Conservation (phyloP, 2,888 invertebrate genomes). For the Stenotaenia linearis region DNA sequence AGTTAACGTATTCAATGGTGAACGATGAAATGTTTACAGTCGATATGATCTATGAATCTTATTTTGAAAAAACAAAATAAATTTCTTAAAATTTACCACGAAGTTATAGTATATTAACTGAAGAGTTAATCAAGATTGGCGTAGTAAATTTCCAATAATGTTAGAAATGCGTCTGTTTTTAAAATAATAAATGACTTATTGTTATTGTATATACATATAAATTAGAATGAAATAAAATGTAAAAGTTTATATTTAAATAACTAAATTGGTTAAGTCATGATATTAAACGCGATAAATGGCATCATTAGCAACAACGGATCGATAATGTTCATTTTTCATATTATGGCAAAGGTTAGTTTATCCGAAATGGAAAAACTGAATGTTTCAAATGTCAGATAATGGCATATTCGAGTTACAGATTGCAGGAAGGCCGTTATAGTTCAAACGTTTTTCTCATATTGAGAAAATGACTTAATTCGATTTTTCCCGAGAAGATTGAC, state of each 20-base stretch:
- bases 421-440: not conserved
- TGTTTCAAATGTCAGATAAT: not conserved
- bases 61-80: not conserved
- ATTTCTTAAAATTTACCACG: too few species aligned
- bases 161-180: too few species aligned
- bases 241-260: too few species aligned
- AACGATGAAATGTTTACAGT: not conserved
- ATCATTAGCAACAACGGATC: not conserved
- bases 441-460: not conserved
- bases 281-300: too few species aligned
- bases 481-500: too few species aligned
- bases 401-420: not conserved
- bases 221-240: not conserved
- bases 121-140: not conserved
- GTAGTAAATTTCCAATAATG: not conserved
- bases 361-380: not conserved
- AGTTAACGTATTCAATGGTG: not conserved
- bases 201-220: not conserved
- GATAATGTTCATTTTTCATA: not conserved
- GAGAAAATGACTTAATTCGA: not conserved
- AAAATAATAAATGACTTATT: not conserved
- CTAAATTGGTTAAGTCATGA: too few species aligned
- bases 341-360: not conserved
- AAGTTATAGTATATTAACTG: not conserved
- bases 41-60: not conserved